These are phyloP conservation scores for Oreochromis aureus DNA, from an alignment of 2,113 vertebrate genomes.

Conservation along the genomic window DNA sequence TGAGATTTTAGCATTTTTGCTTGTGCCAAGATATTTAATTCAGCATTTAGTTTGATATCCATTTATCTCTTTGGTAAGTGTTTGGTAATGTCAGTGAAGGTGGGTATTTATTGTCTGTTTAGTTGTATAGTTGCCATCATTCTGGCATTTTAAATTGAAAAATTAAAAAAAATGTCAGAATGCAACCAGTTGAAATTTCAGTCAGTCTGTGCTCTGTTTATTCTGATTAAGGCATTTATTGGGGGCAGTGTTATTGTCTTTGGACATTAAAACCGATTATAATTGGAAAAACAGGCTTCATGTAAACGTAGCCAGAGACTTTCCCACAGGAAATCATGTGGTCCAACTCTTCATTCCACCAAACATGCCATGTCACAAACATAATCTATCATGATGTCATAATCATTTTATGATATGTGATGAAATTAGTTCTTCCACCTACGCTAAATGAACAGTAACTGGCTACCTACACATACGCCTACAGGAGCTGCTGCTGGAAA, in stretches of 20 bases:
- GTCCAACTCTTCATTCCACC: constrained; percentile 18
- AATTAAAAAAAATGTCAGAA: neutral
- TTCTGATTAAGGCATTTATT: neutral
- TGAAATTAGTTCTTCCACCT: neutral
- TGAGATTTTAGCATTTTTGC: neutral
- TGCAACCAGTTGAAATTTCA: neutral
- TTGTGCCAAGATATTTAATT: neutral
- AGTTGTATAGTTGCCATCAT: neutral
- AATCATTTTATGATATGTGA: neutral
- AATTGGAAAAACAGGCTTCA: neutral
- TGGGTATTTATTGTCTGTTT: neutral
- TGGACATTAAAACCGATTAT: neutral
- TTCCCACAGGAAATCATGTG: constrained; percentile 29
- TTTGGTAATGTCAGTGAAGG: neutral
- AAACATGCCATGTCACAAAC: constrained; percentile 18
- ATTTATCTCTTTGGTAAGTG: neutral
- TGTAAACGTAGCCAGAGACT: neutral
- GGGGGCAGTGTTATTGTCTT: neutral
- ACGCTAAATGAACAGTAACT: neutral
- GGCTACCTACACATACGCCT: neutral
- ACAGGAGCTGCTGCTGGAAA: neutral
- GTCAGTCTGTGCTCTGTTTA: neutral
- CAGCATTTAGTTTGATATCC: neutral
- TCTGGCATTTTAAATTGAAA: neutral
- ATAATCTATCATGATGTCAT: constrained; percentile 29